Base-by-base conservation (phyloP, 2,797 vertebrate genomes). In the Crenichthys baileyi region DNA sequence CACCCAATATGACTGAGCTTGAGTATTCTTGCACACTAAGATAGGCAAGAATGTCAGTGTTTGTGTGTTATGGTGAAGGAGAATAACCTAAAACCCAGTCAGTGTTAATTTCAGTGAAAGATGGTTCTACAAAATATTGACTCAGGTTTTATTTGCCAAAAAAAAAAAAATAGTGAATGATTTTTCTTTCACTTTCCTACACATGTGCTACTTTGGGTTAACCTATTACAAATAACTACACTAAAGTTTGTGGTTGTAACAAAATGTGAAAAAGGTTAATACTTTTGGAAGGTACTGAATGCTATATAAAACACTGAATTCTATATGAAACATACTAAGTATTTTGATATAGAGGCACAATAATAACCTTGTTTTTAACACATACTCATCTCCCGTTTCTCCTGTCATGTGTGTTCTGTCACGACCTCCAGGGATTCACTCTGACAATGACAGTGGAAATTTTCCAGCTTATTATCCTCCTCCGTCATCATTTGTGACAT, bases 401-500 rank as follows among this genome's bases (percentile, higher is more conserved):
- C 31, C 46, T 44, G 58, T 7, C 39, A 53, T 78, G 81, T 61
- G 73, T 20, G 15, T 68, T 44, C 48, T 73, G 53, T 18, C 20
- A 11, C 39, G 20, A 51, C 76, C 89, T 84, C 39, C 63, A n/a
- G 84, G 79, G 82, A 89, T 60, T 81, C 67, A 70, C 75, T 74
- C 68, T 73, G 86, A 90, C 84, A 85, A 73, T 67, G 82, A 88
- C 65, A 44, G 68, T 83, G 82, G 79, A 83, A 92, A 90, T 87
- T 91, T 83, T 68, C 84, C 83, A 60, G 88, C 85, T 91, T 92
- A 93, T 94, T 93, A 92, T 86, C 86, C 83, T 87, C 80, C 88
- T 94, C 92, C 88, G 91, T 94, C 93, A 93, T 89, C 80, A 48
- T 90, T 88, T 92, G 80, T 92, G 94, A 93, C 93, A 92, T 86